Percentiles rank a stretch among this genome's conserved stretches.
These are phyloP conservation scores for Cyanocitta stelleri DNA, from an alignment of 2,113 vertebrate species.

Conservation along the genomic window DNA sequence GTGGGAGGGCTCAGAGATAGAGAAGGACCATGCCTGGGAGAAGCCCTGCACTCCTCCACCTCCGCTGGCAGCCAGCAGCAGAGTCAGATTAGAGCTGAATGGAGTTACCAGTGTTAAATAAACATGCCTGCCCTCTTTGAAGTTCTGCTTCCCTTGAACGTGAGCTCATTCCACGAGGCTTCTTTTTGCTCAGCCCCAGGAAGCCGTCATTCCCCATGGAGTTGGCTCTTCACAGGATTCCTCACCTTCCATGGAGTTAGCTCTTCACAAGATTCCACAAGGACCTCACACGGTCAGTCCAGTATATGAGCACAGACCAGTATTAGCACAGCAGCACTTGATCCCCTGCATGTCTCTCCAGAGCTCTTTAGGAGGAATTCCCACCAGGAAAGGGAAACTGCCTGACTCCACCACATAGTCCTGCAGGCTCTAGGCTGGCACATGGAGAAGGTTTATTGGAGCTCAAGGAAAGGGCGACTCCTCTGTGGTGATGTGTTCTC, in stretches of 20 bases:
- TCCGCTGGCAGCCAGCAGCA: not conserved
- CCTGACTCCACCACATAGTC: rapidly evolving
- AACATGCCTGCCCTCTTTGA: constrained; percentile 33
- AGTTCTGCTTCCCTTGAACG: constrained; percentile 15
- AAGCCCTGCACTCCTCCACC: not conserved
- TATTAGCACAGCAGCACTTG: not conserved
- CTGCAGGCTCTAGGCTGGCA: not conserved
- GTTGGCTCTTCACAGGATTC: constrained; percentile 18
- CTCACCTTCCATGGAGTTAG: not conserved
- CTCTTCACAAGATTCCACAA: not conserved
- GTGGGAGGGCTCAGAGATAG: not conserved
- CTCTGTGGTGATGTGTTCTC: not conserved
- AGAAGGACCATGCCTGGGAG: not conserved
- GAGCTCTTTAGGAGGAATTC: not conserved
- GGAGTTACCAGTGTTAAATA: not conserved
- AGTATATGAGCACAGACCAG: not conserved
- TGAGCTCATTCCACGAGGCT: not conserved
- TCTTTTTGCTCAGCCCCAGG: not conserved
- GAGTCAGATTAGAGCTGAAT: constrained; percentile 1
- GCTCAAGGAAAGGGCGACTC: not conserved
- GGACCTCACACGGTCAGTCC: not conserved
- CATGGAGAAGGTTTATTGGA: not conserved
- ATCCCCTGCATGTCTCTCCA: not conserved
- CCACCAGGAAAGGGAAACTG: not conserved
- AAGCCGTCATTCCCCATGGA: not conserved